Evolutionary conservation across 2,888 invertebrate species (phyloP).

Genomic region (Gisinianus flammeolus): DNA sequence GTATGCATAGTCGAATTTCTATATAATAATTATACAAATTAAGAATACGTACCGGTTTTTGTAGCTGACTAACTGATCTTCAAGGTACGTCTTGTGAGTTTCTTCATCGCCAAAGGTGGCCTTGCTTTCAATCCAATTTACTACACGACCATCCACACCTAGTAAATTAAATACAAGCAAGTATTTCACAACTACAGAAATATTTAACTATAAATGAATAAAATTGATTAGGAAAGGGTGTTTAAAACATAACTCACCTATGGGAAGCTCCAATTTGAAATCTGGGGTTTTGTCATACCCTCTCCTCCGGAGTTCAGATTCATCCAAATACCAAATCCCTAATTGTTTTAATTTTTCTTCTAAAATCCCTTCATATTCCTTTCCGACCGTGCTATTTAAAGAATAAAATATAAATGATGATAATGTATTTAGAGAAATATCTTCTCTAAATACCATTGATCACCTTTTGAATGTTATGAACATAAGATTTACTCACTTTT

Average conservation of each 20-base stretch:
- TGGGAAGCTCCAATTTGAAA: conserved; percentile 85
- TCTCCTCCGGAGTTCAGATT: conserved; percentile 76
- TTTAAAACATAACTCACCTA: conserved; percentile 62
- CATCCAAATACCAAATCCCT: conserved; percentile 73
- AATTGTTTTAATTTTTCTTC: conserved; percentile 69
- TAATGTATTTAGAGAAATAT: background rate
- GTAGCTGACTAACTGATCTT: conserved; percentile 85
- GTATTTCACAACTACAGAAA: background rate
- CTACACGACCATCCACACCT: conserved; percentile 64
- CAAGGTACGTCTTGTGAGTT: conserved; percentile 79
- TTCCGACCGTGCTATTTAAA: conserved; percentile 72
- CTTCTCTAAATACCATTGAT: background rate
- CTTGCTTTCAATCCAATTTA: conserved; percentile 97
- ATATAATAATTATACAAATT: background rate
- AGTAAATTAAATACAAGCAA: conserved; percentile 3
- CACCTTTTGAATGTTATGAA: background rate
- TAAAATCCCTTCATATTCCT: conserved; percentile 82
- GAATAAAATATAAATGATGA: conserved; percentile 7
- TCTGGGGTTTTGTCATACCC: conserved; percentile 97
- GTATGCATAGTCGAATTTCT: background rate
- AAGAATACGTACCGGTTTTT: conserved; percentile 72
- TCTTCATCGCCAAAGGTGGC: conserved; percentile 89
- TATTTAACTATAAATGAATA: too few species aligned
- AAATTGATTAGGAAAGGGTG: too few species aligned
- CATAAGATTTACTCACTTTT: conserved; percentile 68